Percentiles rank a stretch among this genome's conserved stretches.
phyloP scores from a whole-genome alignment of 2,113 vertebrate genomes.

The Turdus rufiventris region DNA sequence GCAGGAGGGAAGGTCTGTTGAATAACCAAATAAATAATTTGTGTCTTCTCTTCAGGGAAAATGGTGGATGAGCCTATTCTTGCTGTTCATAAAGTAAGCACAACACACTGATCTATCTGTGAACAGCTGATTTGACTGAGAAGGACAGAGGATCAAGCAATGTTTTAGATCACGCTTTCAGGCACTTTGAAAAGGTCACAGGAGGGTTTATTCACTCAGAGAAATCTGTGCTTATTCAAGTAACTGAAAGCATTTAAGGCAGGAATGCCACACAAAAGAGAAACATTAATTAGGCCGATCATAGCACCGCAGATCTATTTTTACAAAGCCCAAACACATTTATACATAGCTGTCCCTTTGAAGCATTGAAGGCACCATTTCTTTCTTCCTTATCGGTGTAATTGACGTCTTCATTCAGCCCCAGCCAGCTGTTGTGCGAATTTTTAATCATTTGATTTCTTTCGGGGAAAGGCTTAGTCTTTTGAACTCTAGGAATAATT shows the following conservation, averaged over 20 bases:
- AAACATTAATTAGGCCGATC: conserved; percentile 29
- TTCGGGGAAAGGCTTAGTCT: conserved; percentile 34
- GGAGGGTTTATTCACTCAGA: not conserved
- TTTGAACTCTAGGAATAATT: conserved; percentile 68
- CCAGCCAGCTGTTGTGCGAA: conserved; percentile 45
- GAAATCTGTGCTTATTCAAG: not conserved
- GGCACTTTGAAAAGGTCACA: conserved; percentile 8
- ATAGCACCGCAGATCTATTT: conserved; percentile 15
- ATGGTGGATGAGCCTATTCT: not conserved
- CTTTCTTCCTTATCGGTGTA: conserved; percentile 52
- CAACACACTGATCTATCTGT: not conserved
- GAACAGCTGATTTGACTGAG: not conserved
- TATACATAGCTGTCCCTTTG: not conserved
- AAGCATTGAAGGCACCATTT: conserved; percentile 3
- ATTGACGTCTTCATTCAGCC: conserved; percentile 57
- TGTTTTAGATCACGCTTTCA: conserved; percentile 12
- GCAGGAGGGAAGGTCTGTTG: not conserved
- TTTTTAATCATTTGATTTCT: conserved; percentile 49
- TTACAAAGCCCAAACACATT: conserved; percentile 27
- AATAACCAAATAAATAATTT: not conserved
- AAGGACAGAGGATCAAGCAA: not conserved
- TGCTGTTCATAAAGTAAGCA: not conserved
- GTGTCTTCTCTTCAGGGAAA: not conserved
- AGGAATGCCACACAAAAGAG: not conserved
- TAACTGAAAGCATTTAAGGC: conserved; percentile 22